These are phyloP conservation scores for Hydrochoerus hydrochaeris DNA, from an alignment of 2,113 vertebrate species.

Conservation along the genomic window DNA sequence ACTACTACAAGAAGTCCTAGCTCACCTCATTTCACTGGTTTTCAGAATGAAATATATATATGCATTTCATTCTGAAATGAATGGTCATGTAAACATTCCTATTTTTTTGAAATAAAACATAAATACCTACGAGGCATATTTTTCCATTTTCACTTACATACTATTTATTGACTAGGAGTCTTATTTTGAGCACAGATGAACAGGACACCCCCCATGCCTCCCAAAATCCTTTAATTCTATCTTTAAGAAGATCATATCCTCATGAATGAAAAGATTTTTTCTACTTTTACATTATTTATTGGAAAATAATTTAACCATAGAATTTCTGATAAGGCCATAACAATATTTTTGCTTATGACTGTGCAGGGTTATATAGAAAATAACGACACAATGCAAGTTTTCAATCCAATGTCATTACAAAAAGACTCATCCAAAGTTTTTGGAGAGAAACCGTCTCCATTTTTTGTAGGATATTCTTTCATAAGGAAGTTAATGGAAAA, in stretches of 20 bases:
- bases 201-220: conserved; percentile 43
- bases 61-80: not conserved
- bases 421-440: not conserved
- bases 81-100: not conserved
- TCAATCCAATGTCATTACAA: conserved; percentile 22
- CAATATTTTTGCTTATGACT: conserved; percentile 63
- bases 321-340: conserved; percentile 69
- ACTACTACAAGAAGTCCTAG: not conserved
- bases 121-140: conserved; percentile 55
- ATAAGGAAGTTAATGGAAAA: conserved; percentile 51
- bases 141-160: not conserved
- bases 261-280: conserved; percentile 63
- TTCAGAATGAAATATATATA: not conserved
- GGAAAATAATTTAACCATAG: conserved; percentile 67
- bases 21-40: not conserved
- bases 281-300: conserved; percentile 76
- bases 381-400: not conserved
- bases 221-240: conserved; percentile 68
- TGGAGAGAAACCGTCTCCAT: conserved; percentile 16
- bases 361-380: conserved; percentile 55
- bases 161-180: not conserved
- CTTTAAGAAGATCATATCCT: conserved; percentile 59
- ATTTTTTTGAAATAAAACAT: conserved; percentile 38
- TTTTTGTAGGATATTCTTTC: conserved; percentile 12
- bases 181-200: conserved; percentile 54